Evolutionary conservation across 2,113 vertebrate species (phyloP).

Genomic region (Petromus typicus): DNA sequence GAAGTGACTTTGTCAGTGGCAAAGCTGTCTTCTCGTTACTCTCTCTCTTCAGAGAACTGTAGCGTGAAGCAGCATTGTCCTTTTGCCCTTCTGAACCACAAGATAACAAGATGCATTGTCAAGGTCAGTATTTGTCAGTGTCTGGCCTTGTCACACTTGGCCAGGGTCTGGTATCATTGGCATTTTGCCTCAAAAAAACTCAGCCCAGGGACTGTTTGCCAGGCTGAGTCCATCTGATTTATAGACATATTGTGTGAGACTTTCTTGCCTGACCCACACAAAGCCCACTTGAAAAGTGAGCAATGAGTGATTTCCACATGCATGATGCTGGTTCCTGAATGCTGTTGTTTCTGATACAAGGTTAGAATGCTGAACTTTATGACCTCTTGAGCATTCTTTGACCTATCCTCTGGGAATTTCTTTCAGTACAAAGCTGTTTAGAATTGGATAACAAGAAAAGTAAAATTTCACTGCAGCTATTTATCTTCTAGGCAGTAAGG

Average conservation of each 20-base stretch:
- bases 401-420: conserved; percentile 42
- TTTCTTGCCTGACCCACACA: conserved; percentile 39
- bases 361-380: conserved; percentile 2
- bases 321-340: not conserved
- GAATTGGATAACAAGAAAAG: conserved; percentile 38
- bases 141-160: conserved; percentile 21
- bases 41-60: conserved; percentile 46
- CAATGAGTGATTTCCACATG: conserved; percentile 28
- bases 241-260: conserved; percentile 56
- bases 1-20: conserved; percentile 1
- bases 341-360: not conserved
- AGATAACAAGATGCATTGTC: conserved; percentile 55
- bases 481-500: not conserved
- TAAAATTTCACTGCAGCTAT: not conserved
- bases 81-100: conserved; percentile 68
- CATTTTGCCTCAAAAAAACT: conserved; percentile 72
- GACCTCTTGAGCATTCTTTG: conserved; percentile 43
- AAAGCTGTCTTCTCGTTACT: conserved; percentile 42
- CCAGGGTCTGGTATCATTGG: conserved; percentile 53
- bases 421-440: conserved; percentile 32
- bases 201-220: conserved; percentile 24
- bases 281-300: conserved; percentile 59
- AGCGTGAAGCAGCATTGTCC: conserved; percentile 28
- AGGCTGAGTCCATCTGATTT: conserved; percentile 69
- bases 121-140: not conserved